phyloP scores from a whole-genome alignment of 2,797 vertebrate species.

The Eleutherodactylus coqui region DNA sequence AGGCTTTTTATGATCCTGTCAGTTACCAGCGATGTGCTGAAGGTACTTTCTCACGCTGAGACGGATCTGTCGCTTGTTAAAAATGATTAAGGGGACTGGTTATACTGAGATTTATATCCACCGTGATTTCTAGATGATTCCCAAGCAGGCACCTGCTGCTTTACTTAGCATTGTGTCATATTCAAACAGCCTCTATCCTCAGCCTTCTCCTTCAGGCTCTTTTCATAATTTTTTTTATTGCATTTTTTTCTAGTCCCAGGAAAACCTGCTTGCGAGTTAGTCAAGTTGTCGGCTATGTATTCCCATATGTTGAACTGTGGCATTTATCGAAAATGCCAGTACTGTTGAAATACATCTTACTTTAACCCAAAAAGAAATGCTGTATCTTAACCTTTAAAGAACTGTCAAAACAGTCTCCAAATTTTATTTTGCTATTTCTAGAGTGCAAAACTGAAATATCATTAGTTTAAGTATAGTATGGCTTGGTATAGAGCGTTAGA shows the following conservation, averaged over 20 bases:
- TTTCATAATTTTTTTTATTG: slow-evolving; percentile 40
- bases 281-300: slow-evolving; percentile 47
- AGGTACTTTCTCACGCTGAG: slow-evolving; percentile 56
- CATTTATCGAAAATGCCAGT: slow-evolving; percentile 59
- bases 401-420: slow-evolving; percentile 27
- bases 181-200: slow-evolving; percentile 55
- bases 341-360: slow-evolving; percentile 43
- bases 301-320: slow-evolving; percentile 48
- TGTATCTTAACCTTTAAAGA: slow-evolving; percentile 49
- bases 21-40: slow-evolving; percentile 51
- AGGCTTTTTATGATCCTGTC: slow-evolving; percentile 62
- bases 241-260: slow-evolving; percentile 30
- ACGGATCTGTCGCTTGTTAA: slow-evolving; percentile 64
- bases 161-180: slow-evolving; percentile 57
- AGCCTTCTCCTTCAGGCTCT: slow-evolving; percentile 48
- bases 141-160: slow-evolving; percentile 57
- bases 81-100: slow-evolving; percentile 63
- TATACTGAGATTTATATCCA: slow-evolving; percentile 58
- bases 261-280: slow-evolving; percentile 28
- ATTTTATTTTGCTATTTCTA: not conserved
- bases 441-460: slow-evolving; percentile 32
- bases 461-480: slow-evolving; percentile 12
- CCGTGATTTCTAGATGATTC: slow-evolving; percentile 58
- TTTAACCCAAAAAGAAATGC: slow-evolving; percentile 43
- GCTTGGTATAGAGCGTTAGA: not conserved